A percentile compares a stretch with the other conserved stretches of the same genome.
These are phyloP conservation scores for Mormyrus hasselquistii DNA, from an alignment of 2,797 vertebrate genomes.

Conservation along the genomic window DNA sequence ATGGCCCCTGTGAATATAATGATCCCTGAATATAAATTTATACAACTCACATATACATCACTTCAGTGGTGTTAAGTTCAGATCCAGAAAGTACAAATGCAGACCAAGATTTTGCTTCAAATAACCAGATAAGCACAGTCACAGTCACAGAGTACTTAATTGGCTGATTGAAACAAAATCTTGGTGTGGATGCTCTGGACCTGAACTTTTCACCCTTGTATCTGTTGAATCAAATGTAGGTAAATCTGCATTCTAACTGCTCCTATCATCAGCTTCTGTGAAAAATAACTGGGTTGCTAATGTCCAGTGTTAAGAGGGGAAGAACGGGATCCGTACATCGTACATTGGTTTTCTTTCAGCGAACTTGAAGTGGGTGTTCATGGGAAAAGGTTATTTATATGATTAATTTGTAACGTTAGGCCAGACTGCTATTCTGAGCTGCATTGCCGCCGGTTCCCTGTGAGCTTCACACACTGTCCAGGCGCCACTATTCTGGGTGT, in stretches of 20 bases:
- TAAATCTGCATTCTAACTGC: not conserved
- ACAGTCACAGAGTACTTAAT: not conserved
- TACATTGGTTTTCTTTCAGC: not conserved
- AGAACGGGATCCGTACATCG: not conserved
- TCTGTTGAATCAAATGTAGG: not conserved
- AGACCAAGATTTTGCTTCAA: not conserved
- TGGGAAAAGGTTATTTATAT: not conserved
- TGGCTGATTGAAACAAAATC: not conserved
- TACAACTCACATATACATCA: not conserved
- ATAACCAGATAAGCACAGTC: not conserved
- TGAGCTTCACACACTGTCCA: not conserved
- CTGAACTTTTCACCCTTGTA: not conserved
- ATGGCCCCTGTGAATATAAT: not conserved
- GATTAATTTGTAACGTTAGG: not conserved
- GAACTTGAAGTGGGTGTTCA: not conserved
- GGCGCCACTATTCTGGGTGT: not conserved
- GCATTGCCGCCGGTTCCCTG: not conserved
- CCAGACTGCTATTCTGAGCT: not conserved
- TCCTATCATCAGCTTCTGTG: not conserved
- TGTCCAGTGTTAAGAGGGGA: not conserved
- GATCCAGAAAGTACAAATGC: not conserved
- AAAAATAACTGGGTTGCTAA: not conserved
- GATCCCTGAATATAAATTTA: not conserved
- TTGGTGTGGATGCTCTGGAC: not conserved
- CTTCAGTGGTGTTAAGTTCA: not conserved